Conservation (phyloP, 2,113 vertebrate species). For the Eubucco bourcierii region DNA sequence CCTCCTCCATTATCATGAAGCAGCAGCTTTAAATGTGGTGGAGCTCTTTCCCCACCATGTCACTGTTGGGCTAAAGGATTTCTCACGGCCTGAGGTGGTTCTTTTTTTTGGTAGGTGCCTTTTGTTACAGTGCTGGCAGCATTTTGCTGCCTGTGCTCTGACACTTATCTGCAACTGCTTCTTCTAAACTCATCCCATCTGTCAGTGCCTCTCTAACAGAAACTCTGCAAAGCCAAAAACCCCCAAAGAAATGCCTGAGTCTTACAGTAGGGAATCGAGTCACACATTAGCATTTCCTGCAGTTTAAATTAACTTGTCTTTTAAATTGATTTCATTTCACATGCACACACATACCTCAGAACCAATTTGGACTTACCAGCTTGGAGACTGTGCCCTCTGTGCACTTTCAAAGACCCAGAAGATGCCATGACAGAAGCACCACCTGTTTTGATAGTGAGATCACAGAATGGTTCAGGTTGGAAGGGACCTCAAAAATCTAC, state of each 20-base stretch:
- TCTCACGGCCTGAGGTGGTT: neutral
- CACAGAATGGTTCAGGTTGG: no score
- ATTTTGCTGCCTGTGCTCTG: conserved; percentile 24
- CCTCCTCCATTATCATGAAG: neutral
- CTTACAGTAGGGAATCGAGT: neutral
- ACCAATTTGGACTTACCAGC: conserved; percentile 42
- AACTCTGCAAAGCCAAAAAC: neutral
- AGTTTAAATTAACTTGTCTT: neutral
- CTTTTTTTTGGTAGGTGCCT: neutral
- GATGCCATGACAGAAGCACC: conserved; percentile 54
- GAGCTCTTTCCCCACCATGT: neutral
- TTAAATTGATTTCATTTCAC: neutral
- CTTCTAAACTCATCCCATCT: conserved; percentile 62
- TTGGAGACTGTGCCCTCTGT: conserved; percentile 49
- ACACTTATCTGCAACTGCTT: conserved; percentile 52
- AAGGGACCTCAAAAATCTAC: no score
- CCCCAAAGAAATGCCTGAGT: neutral
- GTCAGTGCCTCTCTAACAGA: conserved; percentile 54
- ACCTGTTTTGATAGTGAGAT: conserved; percentile 42
- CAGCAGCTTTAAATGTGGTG: neutral
- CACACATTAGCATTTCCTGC: neutral
- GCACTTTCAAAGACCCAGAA: conserved; percentile 60
- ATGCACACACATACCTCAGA: neutral
- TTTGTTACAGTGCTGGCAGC: conserved; percentile 42
- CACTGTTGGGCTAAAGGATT: neutral